Percentiles rank a stretch among this genome's conserved stretches.
Evolutionary conservation across 2,888 invertebrate species (phyloP).

Genomic region (Lamproptera curius): DNA sequence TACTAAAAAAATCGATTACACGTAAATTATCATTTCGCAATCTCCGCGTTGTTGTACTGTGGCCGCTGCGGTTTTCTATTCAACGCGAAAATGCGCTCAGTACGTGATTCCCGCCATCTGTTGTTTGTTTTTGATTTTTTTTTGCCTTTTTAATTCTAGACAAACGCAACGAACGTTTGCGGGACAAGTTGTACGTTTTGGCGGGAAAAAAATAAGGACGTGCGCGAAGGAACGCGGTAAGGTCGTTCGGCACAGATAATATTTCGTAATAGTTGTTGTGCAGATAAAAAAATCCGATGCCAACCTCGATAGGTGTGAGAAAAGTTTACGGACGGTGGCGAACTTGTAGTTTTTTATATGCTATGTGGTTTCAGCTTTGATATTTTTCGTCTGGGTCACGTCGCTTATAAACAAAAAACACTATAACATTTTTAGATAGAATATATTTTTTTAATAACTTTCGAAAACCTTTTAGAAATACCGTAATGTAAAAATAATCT

Average conservation of each 20-base stretch:
- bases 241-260: constrained; percentile 16
- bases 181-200: constrained; percentile 58
- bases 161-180: constrained; percentile 48
- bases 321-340: not conserved
- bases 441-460: no score
- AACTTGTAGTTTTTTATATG: no score
- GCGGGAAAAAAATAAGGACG: constrained; percentile 55
- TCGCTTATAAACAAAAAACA: no score
- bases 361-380: no score
- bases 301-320: constrained; percentile 14
- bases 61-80: constrained; percentile 69
- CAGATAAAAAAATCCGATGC: constrained; percentile 20
- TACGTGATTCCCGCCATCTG: constrained; percentile 56
- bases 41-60: constrained; percentile 63
- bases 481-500: no score
- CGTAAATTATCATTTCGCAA: constrained; percentile 72
- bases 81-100: constrained; percentile 46
- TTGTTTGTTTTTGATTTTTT: constrained; percentile 40
- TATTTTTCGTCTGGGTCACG: no score
- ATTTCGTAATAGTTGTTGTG: constrained; percentile 5
- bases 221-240: constrained; percentile 36
- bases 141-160: constrained; percentile 36
- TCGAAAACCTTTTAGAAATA: no score
- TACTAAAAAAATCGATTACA: constrained; percentile 55
- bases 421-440: no score